Base-by-base conservation (phyloP, 2,888 invertebrate genomes). In the Ariolimax columbianus region DNA sequence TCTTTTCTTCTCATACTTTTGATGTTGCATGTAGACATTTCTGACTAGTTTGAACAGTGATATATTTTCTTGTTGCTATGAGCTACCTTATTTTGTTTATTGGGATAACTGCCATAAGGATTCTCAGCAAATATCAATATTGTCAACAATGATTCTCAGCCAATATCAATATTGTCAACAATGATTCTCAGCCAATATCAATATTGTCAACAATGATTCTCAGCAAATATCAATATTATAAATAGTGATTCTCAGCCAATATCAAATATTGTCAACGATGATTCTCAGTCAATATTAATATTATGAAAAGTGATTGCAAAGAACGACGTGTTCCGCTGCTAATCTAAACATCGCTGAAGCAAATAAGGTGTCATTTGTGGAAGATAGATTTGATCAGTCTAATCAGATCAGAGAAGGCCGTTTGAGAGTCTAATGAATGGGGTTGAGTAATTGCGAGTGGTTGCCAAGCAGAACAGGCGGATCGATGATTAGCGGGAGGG, bases 381-480 rank as follows among this genome's bases (percentile, higher is more conserved):
- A 63, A 26, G 59, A 63, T 63, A 19, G 33, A 36, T 36, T 33
- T 1, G 40, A 7, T 43, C 23, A n/a, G 26, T 73, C 11, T 43
- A 17, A n/a, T 43, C 73, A 73, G 73, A 36, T 43, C 40, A 26
- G 9, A 43, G 14, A 33, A n/a, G 73, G 40, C 17, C 43, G 26
- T n/a, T 40, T n/a, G 6, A 2, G 43, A 19, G 40, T n/a, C 73
- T 30, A 51, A 75, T 75, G 30, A 47, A 75, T 75, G 72, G 19
- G n/a, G n/a, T 23, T 72, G 51, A 51, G 51, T 75, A 75, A 75
- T 75, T 75, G 30, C 75, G 30, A 75, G n/a, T 30, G 33, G 30
- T 75, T 51, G 47, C 47, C 51, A 11, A 1, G 72, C 2, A 4
- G 1, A 30, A 26, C 6, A 19, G 36, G 14, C 17, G 17, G 36